Evolutionary conservation across 1,140 invertebrate species (phyloP), one percentile per base, ranked within the genome.

Genomic region (Stenopsyche tienmushanensis): DNA sequence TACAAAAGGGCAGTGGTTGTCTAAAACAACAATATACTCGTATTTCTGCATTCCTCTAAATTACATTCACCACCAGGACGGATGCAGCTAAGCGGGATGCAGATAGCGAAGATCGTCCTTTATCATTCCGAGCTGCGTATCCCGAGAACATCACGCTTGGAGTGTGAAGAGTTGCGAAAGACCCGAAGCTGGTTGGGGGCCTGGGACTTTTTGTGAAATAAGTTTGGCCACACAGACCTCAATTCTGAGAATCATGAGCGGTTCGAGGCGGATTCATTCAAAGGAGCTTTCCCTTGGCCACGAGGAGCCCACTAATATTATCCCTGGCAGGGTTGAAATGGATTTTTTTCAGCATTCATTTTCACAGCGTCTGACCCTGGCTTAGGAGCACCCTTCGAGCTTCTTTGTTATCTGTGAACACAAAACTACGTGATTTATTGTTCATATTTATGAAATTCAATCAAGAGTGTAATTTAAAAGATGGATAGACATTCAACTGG

Each of bases 1-100:
- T 24, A 21, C 20, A 49, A 42, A 65, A 10, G 50, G 26, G 23
- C 44, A 34, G 29, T n/a, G 64, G 25, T 1, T n/a, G 13, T 52
- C 64, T 66, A 60, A 66, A 60, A 66, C 64, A 66, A 66, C 64
- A 53, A 60, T 66, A 60, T 60, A 65, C 55, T 66, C 55, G 64
- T 66, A 66, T 66, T 60, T 66, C 64, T 66, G 64, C 64, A 66
- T 66, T 66, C 64, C 64, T 59, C 57, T 66, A 60, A 66, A 66
- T 66, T 60, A 66, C 53, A 58, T 65, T 58, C 63, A 58, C 63
- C 5, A 34, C 5, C 29, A 7, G 29, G 29, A 34, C 5, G 29
- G 29, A 34, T 34, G 29, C 29, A 18, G 44, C 44, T 39, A 13
- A 20, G 10, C 17, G 45, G 57, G 18, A 18, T 13, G 25, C 50